phyloP scores from a whole-genome alignment of 1,140 invertebrate genomes.

The Rhysida immarginata region DNA sequence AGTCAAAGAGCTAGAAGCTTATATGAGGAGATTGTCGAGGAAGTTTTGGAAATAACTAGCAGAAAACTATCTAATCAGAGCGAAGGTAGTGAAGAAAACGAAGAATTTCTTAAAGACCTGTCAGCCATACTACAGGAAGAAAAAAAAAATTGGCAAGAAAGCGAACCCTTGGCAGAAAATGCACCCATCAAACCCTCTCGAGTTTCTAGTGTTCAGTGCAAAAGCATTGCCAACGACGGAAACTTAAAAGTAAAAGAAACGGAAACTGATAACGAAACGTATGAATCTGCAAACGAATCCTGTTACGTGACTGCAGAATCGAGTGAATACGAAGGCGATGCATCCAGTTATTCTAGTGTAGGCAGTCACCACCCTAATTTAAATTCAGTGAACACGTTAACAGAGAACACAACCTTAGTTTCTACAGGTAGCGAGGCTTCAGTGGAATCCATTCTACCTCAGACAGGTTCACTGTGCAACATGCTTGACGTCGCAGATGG shows the following conservation, averaged over 20 bases:
- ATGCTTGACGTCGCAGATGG: not conserved
- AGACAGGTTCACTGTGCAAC: not conserved
- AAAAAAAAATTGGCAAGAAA: no score
- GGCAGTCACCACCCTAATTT: no score
- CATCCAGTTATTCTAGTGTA: no score
- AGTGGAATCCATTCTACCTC: not conserved
- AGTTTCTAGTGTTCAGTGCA: no score
- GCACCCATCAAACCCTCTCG: no score
- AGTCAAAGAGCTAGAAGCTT: no score
- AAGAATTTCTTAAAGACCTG: no score
- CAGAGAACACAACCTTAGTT: not conserved
- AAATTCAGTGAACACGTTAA: no score
- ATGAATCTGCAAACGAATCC: conserved; percentile 1
- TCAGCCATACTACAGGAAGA: no score
- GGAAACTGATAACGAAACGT: not conserved
- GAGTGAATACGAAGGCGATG: not conserved
- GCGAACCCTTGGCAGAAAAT: no score
- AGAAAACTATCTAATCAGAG: not conserved
- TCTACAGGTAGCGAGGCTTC: not conserved
- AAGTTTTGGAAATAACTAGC: not conserved
- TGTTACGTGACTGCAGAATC: conserved; percentile 6
- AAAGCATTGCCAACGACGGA: no score
- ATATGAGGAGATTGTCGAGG: conserved; percentile 3
- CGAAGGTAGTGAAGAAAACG: no score
- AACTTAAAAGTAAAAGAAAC: not conserved